Base-by-base conservation (phyloP, 1,140 invertebrate genomes). In the Tetragnatha versicolor region DNA sequence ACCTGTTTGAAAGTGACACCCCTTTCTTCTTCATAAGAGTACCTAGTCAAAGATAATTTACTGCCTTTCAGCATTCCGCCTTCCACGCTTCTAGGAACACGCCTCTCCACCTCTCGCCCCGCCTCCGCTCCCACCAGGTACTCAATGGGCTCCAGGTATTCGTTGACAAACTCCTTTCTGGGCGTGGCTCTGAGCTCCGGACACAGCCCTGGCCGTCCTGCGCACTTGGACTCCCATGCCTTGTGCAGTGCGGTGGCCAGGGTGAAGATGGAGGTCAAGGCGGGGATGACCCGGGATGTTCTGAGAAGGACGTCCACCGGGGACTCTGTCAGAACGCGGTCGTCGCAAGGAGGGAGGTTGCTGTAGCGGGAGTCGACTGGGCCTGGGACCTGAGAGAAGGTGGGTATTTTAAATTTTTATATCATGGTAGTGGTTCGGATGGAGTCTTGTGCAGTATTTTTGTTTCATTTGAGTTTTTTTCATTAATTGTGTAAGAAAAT, bases 261-360 rank as follows among this genome's bases (percentile, higher is more conserved):
- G 0, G 85, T 84, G 72, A 84, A 87, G 7, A 87, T 83, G 10
- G 85, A 84, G 73, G 87, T 86, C 3, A 88, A 82, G 7, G 85
- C 85, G 3, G 87, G 84, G 29, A 86, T 83, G 5, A 86, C 85
- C 77, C 84, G 58, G 0, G 76, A 68, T 58, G 68, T 72, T 12
- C 87, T 83, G 1, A 81, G 72, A 35, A 85, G 58, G 4, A 65
- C 31, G 6, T 83, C 83, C 63, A 80, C 51, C 12, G 55, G 83
- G 31, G 51, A 80, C 79, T 87, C 86, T 4, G 76, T 63, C 45
- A 83, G 83, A 0, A 31, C 2, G 17, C 61, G 3, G 22, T 77
- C 61, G 0, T 29, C 29, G 33, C 73, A 77, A 1, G 17, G 14
- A 0, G 73, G 73, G 2, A 77, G 47, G 5, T 25, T 25, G 17